Evolutionary conservation across 1,140 invertebrate species (phyloP), one percentile per base, ranked within the genome.

Genomic region (Neodiprion lecontei): DNA sequence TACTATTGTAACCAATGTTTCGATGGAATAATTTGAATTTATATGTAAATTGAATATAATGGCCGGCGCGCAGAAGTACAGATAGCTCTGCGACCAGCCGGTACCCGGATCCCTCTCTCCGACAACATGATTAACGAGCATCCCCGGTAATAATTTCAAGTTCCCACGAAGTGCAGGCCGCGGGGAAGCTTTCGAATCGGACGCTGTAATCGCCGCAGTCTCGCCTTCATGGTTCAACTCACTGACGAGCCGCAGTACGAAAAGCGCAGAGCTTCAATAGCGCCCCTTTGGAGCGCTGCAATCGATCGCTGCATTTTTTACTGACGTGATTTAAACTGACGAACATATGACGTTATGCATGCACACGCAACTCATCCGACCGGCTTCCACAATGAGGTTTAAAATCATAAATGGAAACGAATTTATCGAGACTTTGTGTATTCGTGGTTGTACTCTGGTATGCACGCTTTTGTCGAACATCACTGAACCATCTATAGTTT

Each of bases 31-130:
- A 85, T 85, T 84, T 78, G 78, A 83, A 85, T 85, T 85, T 84
- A 84, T 83, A 84, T 85, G 83, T 84, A 84, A 84, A 85, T 84
- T 82, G 80, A 81, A 84, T 84, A 83, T 84, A 83, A 84, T 82
- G 77, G 78, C 72, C 74, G 72, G 69, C 74, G 28, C 28, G 74
- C 79, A 79, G 76, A 14, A 61, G 53, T 80, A 77, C 75, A 80
- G 79, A 82, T 83, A 84, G 83, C 80, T 81, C 74, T 12, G 21
- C 17, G 12, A 40, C 14, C 47, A 71, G 14, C 12, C 70, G 11
- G 23, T 11, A 69, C 72, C 69, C 73, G 68, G 71, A 75, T 53
- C 69, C 50, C 79, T 68, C 69, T 78, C 78, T 75, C 71, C 70
- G 61, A 9, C 75, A 61, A 12, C 70, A 75, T 82, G 81, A 82